Base-by-base conservation (phyloP, 2,888 invertebrate genomes). In the Drosophila prostipennis region DNA sequence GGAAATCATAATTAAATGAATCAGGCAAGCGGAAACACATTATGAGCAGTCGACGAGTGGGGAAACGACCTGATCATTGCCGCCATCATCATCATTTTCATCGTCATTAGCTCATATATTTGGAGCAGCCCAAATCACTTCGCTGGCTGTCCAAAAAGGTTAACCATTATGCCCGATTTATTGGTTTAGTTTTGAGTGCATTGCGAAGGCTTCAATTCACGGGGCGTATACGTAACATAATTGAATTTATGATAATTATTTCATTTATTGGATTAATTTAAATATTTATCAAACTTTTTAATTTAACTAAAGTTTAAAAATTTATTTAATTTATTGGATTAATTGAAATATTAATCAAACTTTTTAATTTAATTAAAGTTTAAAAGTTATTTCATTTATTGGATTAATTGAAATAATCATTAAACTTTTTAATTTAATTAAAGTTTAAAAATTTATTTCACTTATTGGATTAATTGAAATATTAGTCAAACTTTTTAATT, bases 1-100 rank as follows among this genome's bases (percentile, higher is more conserved):
- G 84, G 79, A 81, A 81, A 84, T 81, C 76, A 84, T 84, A 84
- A 81, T 81, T 81, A 81, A 81, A 84, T 81, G 81, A 81, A 78
- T 79, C 80, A 78, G 75, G 73, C 79, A 77, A 72, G 71, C 67
- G 84, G 73, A 80, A 83, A 73, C 72, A 70, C 58, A 68, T 70
- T 76, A 76, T 64, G 56, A n/a, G 68, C 43, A 34, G 32, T 23
- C 32, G 34, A 32, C 32, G 23, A 16, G 26, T 16, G 46, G 14
- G 32, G 14, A 46, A 29, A 46, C 23, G 29, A 45, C 36, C 67
- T 26, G 46, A 46, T 67, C 56, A 57, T 40, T 29, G 51, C 19
- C 19, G 51, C 34, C 68, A 32, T 14, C 43, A 39, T 19, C 55
- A 37, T 48, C 46, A 53, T 54, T 26, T 42, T 42, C 58, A 39